A percentile compares a stretch with the other conserved stretches of the same genome.
phyloP scores from a whole-genome alignment of 2,797 vertebrate genomes.

The Telmatherina bonti region DNA sequence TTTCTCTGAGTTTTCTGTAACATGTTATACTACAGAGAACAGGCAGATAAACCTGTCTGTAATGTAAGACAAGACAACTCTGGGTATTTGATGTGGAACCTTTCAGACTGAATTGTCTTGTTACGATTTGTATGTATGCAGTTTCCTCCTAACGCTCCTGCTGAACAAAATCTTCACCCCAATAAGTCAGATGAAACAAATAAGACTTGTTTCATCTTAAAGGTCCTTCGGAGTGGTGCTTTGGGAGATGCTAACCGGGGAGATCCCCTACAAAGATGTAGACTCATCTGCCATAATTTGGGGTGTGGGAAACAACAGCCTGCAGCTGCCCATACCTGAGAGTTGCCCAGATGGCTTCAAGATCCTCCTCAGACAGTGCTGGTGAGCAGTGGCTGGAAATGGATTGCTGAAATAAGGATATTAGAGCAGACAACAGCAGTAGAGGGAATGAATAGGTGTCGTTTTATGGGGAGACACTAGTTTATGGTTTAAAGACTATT shows the following conservation, averaged over 20 bases:
- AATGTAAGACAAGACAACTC: neutral
- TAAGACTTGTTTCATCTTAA: constrained; percentile 23
- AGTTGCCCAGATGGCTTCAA: constrained; percentile 98
- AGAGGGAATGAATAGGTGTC: constrained; percentile 23
- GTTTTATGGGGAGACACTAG: constrained; percentile 10
- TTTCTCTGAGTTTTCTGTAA: constrained; percentile 6
- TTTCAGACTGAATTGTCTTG: neutral
- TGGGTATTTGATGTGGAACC: neutral
- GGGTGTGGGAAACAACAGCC: constrained; percentile 98
- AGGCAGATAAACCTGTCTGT: neutral
- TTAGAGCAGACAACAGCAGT: constrained; percentile 16
- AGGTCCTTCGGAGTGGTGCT: constrained; percentile 98
- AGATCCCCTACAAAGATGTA: constrained; percentile 97
- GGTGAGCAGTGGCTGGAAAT: constrained; percentile 82
- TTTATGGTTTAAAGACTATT: constrained; percentile 39
- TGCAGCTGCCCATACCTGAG: constrained; percentile 94
- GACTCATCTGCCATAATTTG: constrained; percentile 98
- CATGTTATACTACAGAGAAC: neutral
- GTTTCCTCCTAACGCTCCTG: neutral
- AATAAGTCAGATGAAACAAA: constrained; percentile 3
- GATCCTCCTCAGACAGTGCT: constrained; percentile 96
- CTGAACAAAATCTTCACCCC: constrained; percentile 7
- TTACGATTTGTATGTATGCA: neutral
- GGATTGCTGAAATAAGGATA: neutral
- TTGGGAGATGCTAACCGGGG: constrained; percentile 96